phyloP scores from a whole-genome alignment of 2,113 vertebrate species.

The Pituophis catenifer region DNA sequence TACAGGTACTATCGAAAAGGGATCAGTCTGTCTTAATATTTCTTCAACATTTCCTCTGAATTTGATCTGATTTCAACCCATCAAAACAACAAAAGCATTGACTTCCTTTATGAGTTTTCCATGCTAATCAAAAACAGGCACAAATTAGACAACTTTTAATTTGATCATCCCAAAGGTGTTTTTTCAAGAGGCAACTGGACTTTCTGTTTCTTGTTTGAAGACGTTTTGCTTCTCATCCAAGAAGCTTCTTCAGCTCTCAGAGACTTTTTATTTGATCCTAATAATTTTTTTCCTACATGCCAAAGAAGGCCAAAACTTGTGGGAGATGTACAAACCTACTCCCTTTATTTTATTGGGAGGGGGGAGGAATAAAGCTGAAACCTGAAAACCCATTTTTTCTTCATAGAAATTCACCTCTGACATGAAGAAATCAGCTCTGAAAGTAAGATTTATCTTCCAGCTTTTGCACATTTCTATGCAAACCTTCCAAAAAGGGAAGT shows the following conservation, averaged over 20 bases:
- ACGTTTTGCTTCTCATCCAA: no score
- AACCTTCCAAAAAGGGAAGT: not conserved
- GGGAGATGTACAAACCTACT: not conserved
- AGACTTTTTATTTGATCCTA: not conserved
- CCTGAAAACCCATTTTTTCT: not conserved
- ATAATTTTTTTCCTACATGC: not conserved
- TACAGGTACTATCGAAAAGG: not conserved
- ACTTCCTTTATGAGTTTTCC: not conserved
- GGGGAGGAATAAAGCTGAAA: not conserved
- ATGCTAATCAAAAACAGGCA: not conserved
- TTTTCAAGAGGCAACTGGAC: no score
- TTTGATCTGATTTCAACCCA: not conserved
- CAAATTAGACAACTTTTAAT: not conserved
- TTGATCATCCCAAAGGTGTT: not conserved
- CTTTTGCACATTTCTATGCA: conserved; percentile 11
- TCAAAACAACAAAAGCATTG: not conserved
- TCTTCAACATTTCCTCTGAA: not conserved
- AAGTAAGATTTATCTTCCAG: not conserved
- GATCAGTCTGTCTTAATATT: not conserved
- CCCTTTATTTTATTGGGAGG: not conserved
- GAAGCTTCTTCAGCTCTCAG: no score
- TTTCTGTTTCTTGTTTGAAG: no score
- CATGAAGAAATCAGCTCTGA: not conserved
- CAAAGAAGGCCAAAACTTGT: not conserved
- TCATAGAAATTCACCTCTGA: not conserved